These are phyloP conservation scores for Orientallactaga bullata DNA, from an alignment of 2,113 vertebrate genomes.

Conservation along the genomic window DNA sequence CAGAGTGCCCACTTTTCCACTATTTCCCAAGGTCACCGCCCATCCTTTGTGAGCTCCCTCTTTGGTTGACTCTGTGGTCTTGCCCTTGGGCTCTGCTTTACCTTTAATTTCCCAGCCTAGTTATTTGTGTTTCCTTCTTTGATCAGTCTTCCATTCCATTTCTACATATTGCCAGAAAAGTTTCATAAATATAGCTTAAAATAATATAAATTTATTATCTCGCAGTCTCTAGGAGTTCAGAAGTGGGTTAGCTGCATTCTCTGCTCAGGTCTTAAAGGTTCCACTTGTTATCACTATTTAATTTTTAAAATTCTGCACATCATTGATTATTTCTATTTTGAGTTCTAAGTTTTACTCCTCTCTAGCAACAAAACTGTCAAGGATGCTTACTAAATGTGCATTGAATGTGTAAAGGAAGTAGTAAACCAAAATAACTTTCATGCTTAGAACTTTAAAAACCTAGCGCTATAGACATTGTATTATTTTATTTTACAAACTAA, in stretches of 20 bases:
- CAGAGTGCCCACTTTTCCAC: background rate
- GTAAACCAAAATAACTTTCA: constrained; percentile 36
- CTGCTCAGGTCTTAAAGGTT: background rate
- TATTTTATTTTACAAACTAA: constrained; percentile 45
- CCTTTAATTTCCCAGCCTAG: background rate
- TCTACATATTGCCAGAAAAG: background rate
- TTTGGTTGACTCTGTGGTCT: background rate
- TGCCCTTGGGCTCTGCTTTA: constrained; percentile 9
- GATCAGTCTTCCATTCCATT: constrained; percentile 21
- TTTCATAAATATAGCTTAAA: background rate
- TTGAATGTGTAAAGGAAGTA: constrained; percentile 6
- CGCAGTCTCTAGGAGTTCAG: background rate
- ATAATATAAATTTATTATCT: constrained; percentile 21
- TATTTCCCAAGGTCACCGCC: background rate
- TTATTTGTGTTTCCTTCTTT: background rate
- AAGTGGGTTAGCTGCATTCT: background rate
- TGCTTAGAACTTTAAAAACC: constrained; percentile 16
- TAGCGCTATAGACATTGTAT: background rate
- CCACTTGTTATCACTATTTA: background rate
- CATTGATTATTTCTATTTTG: constrained; percentile 53
- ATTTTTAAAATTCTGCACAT: background rate
- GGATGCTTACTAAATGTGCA: constrained; percentile 39
- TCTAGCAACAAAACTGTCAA: constrained; percentile 26
- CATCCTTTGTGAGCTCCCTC: background rate
- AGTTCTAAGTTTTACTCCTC: constrained; percentile 40